Evolutionary conservation across 1,140 invertebrate species (phyloP), one percentile per base, ranked within the genome.

Genomic region (Polyergus mexicanus): DNA sequence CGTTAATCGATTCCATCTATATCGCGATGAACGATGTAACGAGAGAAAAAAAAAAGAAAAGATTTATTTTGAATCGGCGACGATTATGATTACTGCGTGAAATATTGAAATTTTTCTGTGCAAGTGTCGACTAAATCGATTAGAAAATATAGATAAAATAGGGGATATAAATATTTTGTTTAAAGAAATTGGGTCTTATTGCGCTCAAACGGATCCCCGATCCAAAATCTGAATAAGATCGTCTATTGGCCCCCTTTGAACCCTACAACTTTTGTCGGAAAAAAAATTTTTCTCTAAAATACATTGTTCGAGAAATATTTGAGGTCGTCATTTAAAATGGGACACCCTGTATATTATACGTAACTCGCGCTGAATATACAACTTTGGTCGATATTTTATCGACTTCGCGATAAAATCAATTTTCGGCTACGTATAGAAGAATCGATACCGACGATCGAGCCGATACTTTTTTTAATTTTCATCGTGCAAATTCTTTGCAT

Each of bases 1-100:
- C 78, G 86, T 87, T 56, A 62, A 41, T 38, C 80, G 66, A 84
- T 87, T 74, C 51, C 41, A 25, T 58, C 54, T 44, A 63, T n/a
- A 8, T 41, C 7, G 25, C 16, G 80, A 44, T 28, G 1, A 87
- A 65, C 22, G 5, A 51, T 54, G 19, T 75, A 51, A 60, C 56
- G 4, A 13, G 7, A 47, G 44, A 81, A 65, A 28, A 28, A 28
- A 13, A 63, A 65, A 28, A 28, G 16, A 13, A 63, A 32, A 22
- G 19, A 56, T 69, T 56, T 25, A 74, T 56, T 63, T 60, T 54
- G n/a, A 51, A 65, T 60, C 63, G 58, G 51, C 32, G 32, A 58
- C 41, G 54, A 19, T 51, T 56, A n/a, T 13, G 32, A 56, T 51
- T 51, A 85, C 41, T n/a, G 66, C 81, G 68, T 68, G 66, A 65